A percentile compares a stretch with the other conserved stretches of the same genome.
These are phyloP conservation scores for Laothoe populi DNA, from an alignment of 2,888 invertebrate species.

Conservation along the genomic window DNA sequence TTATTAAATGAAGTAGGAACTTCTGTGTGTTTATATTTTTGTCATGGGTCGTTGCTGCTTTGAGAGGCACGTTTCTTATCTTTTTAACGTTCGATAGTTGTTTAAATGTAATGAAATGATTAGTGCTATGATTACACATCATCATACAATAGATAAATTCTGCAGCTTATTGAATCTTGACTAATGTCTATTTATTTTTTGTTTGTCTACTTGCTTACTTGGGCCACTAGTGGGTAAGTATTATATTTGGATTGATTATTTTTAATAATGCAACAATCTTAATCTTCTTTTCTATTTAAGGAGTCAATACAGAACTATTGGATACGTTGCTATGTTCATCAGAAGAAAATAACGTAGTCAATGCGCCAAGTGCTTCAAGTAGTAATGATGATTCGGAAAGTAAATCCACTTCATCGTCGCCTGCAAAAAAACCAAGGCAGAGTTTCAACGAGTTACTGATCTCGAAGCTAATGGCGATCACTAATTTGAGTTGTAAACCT, in stretches of 20 bases:
- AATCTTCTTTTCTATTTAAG: constrained; percentile 74
- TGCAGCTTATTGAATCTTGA: constrained; percentile 28
- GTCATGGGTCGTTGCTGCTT: not conserved
- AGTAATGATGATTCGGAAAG: constrained; percentile 46
- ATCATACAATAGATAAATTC: not conserved
- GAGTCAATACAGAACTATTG: constrained; percentile 92
- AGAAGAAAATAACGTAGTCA: constrained; percentile 45
- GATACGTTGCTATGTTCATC: constrained; percentile 91
- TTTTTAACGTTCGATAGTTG: not conserved
- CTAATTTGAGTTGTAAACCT: constrained; percentile 93
- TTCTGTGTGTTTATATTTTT: not conserved
- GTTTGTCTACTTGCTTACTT: constrained; percentile 59
- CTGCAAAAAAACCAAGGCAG: constrained; percentile 69
- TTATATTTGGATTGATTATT: constrained; percentile 28
- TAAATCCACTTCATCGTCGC: constrained; percentile 48
- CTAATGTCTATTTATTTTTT: constrained; percentile 43
- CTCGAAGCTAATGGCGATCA: constrained; percentile 92
- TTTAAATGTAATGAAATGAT: not conserved
- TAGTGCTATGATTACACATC: not conserved
- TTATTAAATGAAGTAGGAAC: not conserved
- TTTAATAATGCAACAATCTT: constrained; percentile 14
- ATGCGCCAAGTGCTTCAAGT: constrained; percentile 33
- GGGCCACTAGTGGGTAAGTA: constrained; percentile 72
- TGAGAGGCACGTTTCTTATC: not conserved
- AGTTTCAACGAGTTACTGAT: constrained; percentile 93